Conservation (phyloP, 2,888 invertebrate species). For the Drosophila birchii region DNA sequence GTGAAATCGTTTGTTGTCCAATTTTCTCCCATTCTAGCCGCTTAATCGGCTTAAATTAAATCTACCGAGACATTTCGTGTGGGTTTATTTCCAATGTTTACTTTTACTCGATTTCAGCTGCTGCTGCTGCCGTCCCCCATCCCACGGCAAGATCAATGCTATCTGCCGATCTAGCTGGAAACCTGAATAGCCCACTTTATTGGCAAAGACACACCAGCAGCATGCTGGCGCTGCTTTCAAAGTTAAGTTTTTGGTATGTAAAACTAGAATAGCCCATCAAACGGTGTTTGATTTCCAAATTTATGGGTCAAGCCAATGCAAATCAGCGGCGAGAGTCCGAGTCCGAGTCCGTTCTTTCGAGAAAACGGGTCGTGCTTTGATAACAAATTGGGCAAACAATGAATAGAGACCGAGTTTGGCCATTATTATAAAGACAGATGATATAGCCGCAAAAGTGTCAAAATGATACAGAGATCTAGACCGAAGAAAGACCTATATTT, state of each 20-base stretch:
- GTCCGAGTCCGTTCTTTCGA: conserved; percentile 40
- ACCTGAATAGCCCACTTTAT: conserved; percentile 46
- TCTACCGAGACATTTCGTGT: conserved; percentile 31
- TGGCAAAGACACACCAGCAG: conserved; percentile 32
- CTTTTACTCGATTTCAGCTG: conserved; percentile 31
- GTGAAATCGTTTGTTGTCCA: conserved; percentile 46
- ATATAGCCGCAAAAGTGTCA: conserved; percentile 12
- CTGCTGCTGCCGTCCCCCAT: neutral
- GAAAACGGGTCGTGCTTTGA: conserved; percentile 51
- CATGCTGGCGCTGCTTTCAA: conserved; percentile 17
- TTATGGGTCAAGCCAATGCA: conserved; percentile 68
- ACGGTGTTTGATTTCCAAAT: conserved; percentile 66
- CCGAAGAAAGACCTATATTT: conserved; percentile 8
- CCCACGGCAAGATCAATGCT: conserved; percentile 35
- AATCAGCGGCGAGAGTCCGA: conserved; percentile 50
- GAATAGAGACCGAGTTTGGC: conserved; percentile 22
- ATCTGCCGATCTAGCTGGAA: conserved; percentile 28
- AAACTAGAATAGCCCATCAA: conserved; percentile 48
- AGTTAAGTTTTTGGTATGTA: conserved; percentile 46
- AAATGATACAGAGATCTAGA: conserved; percentile 10
- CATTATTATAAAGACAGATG: conserved; percentile 23
- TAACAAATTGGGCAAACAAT: conserved; percentile 48
- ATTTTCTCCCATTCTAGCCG: conserved; percentile 31
- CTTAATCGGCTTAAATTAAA: conserved; percentile 42
- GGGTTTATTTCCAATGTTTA: conserved; percentile 28